Evolutionary conservation across 2,888 invertebrate species (phyloP), one percentile per base, ranked within the genome.

Genomic region (Parnassius smintheus): DNA sequence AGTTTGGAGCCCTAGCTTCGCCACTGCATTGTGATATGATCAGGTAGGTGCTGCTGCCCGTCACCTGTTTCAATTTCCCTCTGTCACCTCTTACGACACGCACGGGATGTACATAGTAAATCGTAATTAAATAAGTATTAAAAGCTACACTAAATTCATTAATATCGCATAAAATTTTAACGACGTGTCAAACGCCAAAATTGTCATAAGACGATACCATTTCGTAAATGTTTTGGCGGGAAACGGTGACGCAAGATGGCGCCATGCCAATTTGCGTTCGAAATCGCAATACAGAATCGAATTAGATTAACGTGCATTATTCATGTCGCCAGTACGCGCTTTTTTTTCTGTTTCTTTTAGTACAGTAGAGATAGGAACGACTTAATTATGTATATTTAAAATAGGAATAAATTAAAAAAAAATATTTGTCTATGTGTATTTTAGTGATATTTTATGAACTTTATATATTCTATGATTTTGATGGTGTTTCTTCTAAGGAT

Each of bases 111-210:
- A 35, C 35, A 35, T 35, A 35, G 4, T 35, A 4, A 35, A 35
- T 35, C 35, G 7, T 35, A 35, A 35, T 35, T 35, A 4, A 35
- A 4, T 7, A 35, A 46, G 8, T 46, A 46, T 46, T 46, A 11
- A 46, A 46, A 46, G n/a, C 7, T 12, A 46, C n/a, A 11, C n/a
- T 46, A 25, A 35, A 13, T 13, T 13, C 35, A 56, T 56, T 56
- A 57, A 18, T 18, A 13, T 2, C 45, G 45, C 18, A 51, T 61
- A 45, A 61, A 56, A 51, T 51, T 46, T 56, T 56, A 51, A 61
- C 61, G 61, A 61, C 41, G 61, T 56, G 56, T 56, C 61, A 61
- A 51, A 56, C 25, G 51, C 51, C 61, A 18, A 51, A 61, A 61
- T 61, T 61, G 56, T 56, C 56, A 49, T 22, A 42, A 55, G 60